Conservation (phyloP, 2,888 invertebrate species). For the Osmoderma eremita region DNA sequence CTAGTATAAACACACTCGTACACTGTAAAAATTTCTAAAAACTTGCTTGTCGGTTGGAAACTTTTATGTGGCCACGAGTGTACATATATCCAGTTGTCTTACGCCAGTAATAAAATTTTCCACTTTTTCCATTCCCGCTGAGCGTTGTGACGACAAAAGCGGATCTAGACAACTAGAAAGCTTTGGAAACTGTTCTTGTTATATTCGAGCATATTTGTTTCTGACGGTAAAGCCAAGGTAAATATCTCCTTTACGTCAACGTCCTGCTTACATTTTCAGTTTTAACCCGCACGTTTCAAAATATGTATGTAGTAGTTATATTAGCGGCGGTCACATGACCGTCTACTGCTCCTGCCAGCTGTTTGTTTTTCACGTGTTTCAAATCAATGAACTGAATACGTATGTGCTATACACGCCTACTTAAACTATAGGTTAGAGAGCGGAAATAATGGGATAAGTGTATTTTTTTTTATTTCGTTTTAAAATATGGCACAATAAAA, state of each 20-base stretch:
- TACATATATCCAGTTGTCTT: too few relatives aligned
- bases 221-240: conserved; percentile 10
- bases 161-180: too few relatives aligned
- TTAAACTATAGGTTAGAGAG: neutral
- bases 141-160: too few relatives aligned
- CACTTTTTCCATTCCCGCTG: too few relatives aligned
- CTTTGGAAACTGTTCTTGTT: too few relatives aligned
- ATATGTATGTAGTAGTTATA: conserved; percentile 2
- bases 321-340: neutral
- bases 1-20: too few relatives aligned
- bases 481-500: too few relatives aligned
- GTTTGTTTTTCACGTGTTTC: conserved; percentile 1
- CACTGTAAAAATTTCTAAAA: too few relatives aligned
- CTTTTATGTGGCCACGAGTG: too few relatives aligned
- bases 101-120: too few relatives aligned
- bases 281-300: conserved; percentile 20
- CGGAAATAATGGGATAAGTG: neutral
- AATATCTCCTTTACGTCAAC: conserved; percentile 27
- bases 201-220: too few relatives aligned
- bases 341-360: neutral
- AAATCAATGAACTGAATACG: conserved; percentile 13
- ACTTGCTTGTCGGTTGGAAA: too few relatives aligned
- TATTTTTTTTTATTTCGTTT: neutral
- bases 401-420: neutral
- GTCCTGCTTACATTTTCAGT: conserved; percentile 16